Percentiles rank a stretch among this genome's conserved stretches.
These are phyloP conservation scores for Cyprinus carpio DNA, from an alignment of 2,113 vertebrate genomes.

Conservation along the genomic window DNA sequence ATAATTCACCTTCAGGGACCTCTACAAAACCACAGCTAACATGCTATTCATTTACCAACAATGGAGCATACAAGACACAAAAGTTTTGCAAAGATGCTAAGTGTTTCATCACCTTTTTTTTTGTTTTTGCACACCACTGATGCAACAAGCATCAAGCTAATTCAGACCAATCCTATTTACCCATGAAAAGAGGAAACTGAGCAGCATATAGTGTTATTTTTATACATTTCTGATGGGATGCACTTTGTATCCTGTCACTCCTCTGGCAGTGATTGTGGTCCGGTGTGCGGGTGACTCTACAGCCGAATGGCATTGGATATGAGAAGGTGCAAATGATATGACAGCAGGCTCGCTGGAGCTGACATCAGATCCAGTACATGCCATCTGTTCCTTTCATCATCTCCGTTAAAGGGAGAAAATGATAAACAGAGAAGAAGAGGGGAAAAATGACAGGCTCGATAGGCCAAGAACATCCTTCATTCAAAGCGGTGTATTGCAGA, in stretches of 20 bases:
- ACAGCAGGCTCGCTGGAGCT: slow-evolving; percentile 73
- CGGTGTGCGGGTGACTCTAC: slow-evolving; percentile 62
- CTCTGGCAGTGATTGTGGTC: slow-evolving; percentile 66
- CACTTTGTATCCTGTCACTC: slow-evolving; percentile 65
- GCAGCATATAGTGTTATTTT: slow-evolving; percentile 35
- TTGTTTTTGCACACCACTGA: slow-evolving; percentile 20
- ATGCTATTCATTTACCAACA: not conserved
- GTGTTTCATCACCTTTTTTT: slow-evolving; percentile 6
- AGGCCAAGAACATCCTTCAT: slow-evolving; percentile 48
- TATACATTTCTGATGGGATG: slow-evolving; percentile 47
- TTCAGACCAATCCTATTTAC: not conserved
- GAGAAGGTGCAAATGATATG: slow-evolving; percentile 78
- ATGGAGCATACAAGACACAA: no score
- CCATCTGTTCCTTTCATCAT: slow-evolving; percentile 80
- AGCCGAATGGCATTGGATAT: slow-evolving; percentile 64
- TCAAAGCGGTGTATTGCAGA: slow-evolving; percentile 40
- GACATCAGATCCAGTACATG: slow-evolving; percentile 71
- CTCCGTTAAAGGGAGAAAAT: slow-evolving; percentile 45
- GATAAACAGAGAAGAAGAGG: slow-evolving; percentile 26
- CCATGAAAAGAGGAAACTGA: not conserved
- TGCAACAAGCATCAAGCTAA: slow-evolving; percentile 27
- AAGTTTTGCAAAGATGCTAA: no score
- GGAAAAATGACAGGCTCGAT: slow-evolving; percentile 29
- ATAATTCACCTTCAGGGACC: not conserved
- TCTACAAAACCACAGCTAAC: not conserved